These are phyloP conservation scores for Nemotelus pantherinus DNA, from an alignment of 2,888 invertebrate species.

Conservation along the genomic window DNA sequence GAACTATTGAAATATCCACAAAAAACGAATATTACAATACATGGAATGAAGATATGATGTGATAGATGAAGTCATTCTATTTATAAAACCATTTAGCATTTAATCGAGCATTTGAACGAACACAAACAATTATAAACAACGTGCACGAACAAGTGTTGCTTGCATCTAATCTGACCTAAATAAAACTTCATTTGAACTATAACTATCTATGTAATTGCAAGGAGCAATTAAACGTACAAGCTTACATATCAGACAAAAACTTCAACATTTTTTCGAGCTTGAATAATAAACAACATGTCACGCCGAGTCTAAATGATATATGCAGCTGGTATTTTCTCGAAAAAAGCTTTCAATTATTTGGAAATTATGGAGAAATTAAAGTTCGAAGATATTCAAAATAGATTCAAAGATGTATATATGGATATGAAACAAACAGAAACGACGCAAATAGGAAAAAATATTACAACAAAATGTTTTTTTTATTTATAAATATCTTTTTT, in stretches of 20 bases:
- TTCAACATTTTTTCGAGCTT: background rate
- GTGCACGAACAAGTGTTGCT: constrained; percentile 24
- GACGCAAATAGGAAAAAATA: constrained; percentile 26
- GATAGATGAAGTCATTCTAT: background rate
- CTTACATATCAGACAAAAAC: background rate
- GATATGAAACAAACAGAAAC: constrained; percentile 44
- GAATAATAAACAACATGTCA: background rate
- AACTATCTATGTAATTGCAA: constrained; percentile 3
- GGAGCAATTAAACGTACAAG: constrained; percentile 4
- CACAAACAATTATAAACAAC: constrained; percentile 8
- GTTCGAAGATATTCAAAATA: background rate
- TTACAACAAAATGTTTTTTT: background rate
- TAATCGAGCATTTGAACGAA: background rate
- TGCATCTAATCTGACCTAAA: constrained; percentile 30
- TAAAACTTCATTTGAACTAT: background rate
- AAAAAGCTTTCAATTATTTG: background rate
- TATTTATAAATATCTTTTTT: background rate
- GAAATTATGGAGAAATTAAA: too few species aligned
- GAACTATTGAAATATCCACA: too few species aligned
- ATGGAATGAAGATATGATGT: background rate
- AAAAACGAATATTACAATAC: too few species aligned
- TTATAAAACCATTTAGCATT: background rate
- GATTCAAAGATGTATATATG: background rate
- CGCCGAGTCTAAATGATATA: background rate
- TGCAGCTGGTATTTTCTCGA: background rate